Evolutionary conservation across 2,888 invertebrate species (phyloP).

Genomic region (Agrotis clavis): DNA sequence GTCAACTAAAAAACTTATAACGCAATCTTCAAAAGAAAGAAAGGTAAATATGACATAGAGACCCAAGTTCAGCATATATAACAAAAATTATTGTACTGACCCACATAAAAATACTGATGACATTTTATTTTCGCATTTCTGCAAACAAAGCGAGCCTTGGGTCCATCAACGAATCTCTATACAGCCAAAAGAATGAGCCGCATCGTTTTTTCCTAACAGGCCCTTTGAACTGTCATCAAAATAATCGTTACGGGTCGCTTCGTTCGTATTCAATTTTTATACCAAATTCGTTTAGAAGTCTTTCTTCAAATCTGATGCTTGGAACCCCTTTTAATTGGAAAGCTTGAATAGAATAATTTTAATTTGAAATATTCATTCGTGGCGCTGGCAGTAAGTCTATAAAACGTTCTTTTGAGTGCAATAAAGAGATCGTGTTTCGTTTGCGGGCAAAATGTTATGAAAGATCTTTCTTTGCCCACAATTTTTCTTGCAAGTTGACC

Average conservation of each 20-base stretch:
- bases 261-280: conserved; percentile 65
- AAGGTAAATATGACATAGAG: not conserved
- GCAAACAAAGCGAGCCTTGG: conserved; percentile 45
- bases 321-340: conserved; percentile 68
- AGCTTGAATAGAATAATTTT: conserved; percentile 64
- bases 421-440: conserved; percentile 59
- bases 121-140: conserved; percentile 43
- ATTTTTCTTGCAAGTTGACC: conserved; percentile 58
- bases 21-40: not conserved
- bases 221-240: conserved; percentile 68
- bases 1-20: not conserved
- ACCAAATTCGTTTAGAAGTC: conserved; percentile 60
- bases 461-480: conserved; percentile 48
- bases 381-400: conserved; percentile 32
- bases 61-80: conserved; percentile 5
- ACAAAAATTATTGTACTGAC: conserved; percentile 33
- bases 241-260: conserved; percentile 68
- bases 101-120: conserved; percentile 41
- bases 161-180: conserved; percentile 52
- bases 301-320: conserved; percentile 54
- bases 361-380: conserved; percentile 64
- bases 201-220: conserved; percentile 56
- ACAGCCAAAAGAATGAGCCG: conserved; percentile 54
- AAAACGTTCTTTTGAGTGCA: conserved; percentile 57
- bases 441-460: conserved; percentile 49